A percentile compares a stretch with the other conserved stretches of the same genome.
Conservation (phyloP, 2,888 invertebrate genomes). For the Tenthredo livida region DNA sequence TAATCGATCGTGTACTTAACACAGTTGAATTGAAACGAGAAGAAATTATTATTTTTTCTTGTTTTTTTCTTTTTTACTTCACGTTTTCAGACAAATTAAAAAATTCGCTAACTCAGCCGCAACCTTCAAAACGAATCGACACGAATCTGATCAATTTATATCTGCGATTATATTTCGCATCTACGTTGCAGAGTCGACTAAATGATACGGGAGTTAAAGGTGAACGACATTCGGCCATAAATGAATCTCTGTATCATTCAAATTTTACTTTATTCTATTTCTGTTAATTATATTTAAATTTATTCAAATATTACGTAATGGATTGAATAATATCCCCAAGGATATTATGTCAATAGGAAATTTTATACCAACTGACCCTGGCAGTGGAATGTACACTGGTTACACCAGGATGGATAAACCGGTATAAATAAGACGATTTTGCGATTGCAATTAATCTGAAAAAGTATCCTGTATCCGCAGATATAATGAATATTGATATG, state of each 20-base stretch:
- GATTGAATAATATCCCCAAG: neutral
- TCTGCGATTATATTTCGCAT: neutral
- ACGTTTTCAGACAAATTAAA: neutral
- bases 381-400: neutral
- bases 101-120: neutral
- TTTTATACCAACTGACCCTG: slow-evolving; percentile 1
- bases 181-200: neutral
- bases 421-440: neutral
- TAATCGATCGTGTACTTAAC: neutral
- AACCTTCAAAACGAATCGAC: neutral
- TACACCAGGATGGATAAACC: neutral
- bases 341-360: neutral
- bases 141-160: neutral
- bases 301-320: neutral
- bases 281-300: neutral
- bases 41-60: neutral
- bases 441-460: neutral
- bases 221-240: neutral
- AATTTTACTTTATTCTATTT: neutral
- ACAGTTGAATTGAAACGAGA: neutral
- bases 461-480: neutral
- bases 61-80: neutral
- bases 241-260: neutral
- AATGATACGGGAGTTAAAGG: neutral
- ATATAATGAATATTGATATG: neutral